A percentile compares a stretch with the other conserved stretches of the same genome.
Evolutionary conservation across 2,797 vertebrate species (phyloP).

Genomic region (Chelidonichthys spinosus): DNA sequence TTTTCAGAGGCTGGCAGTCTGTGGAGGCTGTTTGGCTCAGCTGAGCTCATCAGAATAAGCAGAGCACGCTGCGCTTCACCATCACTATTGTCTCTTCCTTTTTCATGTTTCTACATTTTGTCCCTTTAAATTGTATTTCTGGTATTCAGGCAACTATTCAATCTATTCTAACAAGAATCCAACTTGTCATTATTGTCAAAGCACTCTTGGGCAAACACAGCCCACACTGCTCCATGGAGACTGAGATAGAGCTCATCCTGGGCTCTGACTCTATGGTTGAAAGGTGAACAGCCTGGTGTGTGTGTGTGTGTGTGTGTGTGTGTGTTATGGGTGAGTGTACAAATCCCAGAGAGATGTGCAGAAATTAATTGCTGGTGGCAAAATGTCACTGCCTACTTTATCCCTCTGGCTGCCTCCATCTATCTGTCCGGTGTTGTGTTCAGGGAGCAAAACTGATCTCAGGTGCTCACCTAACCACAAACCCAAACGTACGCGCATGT

Average conservation of each 20-base stretch:
- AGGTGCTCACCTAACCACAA: neutral
- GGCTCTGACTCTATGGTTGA: conserved; percentile 2
- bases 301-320: neutral
- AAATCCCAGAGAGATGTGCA: conserved; percentile 19
- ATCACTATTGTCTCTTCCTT: conserved; percentile 22
- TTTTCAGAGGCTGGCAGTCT: conserved; percentile 70
- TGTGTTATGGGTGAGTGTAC: neutral
- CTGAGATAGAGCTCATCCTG: neutral
- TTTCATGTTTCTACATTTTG: conserved; percentile 45
- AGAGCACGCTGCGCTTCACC: conserved; percentile 39
- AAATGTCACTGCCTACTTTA: conserved; percentile 39
- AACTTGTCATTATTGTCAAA: conserved; percentile 38
- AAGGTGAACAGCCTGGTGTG: neutral
- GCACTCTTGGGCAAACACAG: conserved; percentile 23
- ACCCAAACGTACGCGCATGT: neutral
- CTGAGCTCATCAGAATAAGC: conserved; percentile 73
- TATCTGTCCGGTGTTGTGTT: neutral
- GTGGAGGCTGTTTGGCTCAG: conserved; percentile 67
- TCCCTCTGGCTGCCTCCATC: conserved; percentile 31
- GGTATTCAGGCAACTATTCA: conserved; percentile 34
- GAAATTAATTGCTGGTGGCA: conserved; percentile 38
- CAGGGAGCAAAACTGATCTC: conserved; percentile 2
- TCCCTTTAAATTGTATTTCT: conserved; percentile 34
- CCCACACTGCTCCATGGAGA: conserved; percentile 29
- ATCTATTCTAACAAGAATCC: conserved; percentile 13